phyloP scores from a whole-genome alignment of 2,113 vertebrate species.

The Capreolus pygargus region DNA sequence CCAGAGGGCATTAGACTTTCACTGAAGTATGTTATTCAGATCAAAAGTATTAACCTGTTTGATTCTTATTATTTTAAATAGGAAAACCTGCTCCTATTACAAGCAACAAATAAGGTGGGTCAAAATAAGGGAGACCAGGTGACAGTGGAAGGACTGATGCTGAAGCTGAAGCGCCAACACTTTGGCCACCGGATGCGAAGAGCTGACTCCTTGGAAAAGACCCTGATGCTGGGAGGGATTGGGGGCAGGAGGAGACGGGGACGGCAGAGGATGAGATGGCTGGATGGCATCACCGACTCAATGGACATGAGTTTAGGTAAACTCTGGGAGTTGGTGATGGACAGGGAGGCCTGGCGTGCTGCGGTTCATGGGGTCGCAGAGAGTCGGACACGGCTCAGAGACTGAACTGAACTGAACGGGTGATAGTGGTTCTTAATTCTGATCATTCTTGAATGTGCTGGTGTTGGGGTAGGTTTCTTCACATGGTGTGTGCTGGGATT shows the following conservation, averaged over 20 bases:
- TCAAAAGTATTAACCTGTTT: background rate
- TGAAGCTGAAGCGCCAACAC: background rate
- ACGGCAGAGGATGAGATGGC: accelerated
- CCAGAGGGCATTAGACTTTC: background rate
- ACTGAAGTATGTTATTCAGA: background rate
- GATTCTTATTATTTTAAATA: background rate
- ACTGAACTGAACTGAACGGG: background rate
- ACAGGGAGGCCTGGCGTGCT: background rate
- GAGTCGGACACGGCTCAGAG: accelerated
- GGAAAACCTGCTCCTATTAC: background rate
- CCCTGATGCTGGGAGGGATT: background rate
- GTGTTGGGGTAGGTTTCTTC: background rate
- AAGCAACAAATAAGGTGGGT: background rate
- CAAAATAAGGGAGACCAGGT: background rate
- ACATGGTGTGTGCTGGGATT: background rate
- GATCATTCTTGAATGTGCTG: background rate
- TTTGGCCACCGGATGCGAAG: background rate
- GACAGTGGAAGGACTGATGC: background rate
- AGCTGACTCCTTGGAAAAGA: background rate
- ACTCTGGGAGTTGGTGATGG: background rate
- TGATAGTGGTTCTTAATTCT: background rate
- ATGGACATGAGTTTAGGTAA: background rate
- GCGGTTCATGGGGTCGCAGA: background rate
- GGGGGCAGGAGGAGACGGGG: background rate
- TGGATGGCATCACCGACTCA: background rate